phyloP scores from a whole-genome alignment of 2,113 vertebrate genomes.

The Misgurnus anguillicaudatus region DNA sequence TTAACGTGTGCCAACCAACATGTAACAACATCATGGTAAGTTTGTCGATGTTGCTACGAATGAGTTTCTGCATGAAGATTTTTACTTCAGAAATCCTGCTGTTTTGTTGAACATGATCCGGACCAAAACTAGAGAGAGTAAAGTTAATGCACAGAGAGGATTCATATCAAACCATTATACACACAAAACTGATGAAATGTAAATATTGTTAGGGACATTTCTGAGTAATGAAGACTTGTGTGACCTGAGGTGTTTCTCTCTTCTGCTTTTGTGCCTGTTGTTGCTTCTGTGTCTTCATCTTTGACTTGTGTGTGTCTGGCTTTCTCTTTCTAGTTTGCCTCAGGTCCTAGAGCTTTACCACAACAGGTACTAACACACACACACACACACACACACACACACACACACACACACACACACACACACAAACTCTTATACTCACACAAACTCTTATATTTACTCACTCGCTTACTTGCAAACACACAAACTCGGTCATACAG shows the following conservation, averaged over 20 bases:
- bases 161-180: too few relatives aligned
- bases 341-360: slow-evolving; percentile 84
- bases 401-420: slow-evolving; percentile 49
- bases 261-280: not conserved
- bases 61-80: too few relatives aligned
- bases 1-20: too few relatives aligned
- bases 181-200: too few relatives aligned
- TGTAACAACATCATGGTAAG: too few relatives aligned
- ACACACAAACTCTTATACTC: not conserved
- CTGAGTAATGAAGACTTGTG: not conserved
- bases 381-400: not conserved
- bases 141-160: too few relatives aligned
- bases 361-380: slow-evolving; percentile 83
- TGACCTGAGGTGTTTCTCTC: not conserved
- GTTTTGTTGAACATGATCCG: too few relatives aligned
- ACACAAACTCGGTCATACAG: not conserved
- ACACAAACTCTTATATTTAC: not conserved
- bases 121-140: too few relatives aligned
- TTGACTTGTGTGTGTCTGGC: slow-evolving; percentile 29
- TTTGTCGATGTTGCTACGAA: too few relatives aligned
- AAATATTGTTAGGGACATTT: too few relatives aligned
- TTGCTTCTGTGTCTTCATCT: slow-evolving; percentile 3
- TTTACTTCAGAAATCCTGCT: too few relatives aligned
- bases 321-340: slow-evolving; percentile 80
- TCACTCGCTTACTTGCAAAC: not conserved